phyloP scores from a whole-genome alignment of 2,888 invertebrate species.

The Apamea crenata region DNA sequence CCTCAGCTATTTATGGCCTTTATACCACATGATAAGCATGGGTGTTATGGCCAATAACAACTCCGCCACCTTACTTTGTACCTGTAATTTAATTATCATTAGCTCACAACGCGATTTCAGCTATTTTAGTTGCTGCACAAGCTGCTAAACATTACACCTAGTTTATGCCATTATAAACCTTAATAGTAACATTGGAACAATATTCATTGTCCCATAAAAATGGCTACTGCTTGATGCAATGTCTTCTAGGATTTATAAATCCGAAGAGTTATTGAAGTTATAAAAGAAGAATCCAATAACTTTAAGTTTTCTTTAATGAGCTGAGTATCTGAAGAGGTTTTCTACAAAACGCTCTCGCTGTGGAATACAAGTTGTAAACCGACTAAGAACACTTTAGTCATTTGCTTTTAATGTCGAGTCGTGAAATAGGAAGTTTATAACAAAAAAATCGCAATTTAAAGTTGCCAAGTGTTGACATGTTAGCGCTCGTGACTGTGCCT shows the following conservation, averaged over 20 bases:
- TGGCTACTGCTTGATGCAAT: slow-evolving; percentile 28
- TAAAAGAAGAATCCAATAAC: slow-evolving; percentile 50
- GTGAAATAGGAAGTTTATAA: not conserved
- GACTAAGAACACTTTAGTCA: not conserved
- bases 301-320: slow-evolving; percentile 34
- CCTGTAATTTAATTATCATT: slow-evolving; percentile 29
- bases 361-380: not conserved
- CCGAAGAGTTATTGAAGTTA: slow-evolving; percentile 43
- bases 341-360: not conserved
- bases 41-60: slow-evolving; percentile 8
- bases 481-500: too few species aligned
- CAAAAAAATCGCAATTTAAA: too few species aligned
- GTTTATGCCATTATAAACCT: slow-evolving; percentile 43
- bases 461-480: too few species aligned
- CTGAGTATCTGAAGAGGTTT: not conserved
- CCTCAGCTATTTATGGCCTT: not conserved
- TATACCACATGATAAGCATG: not conserved
- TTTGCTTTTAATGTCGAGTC: not conserved
- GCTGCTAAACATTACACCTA: slow-evolving; percentile 19
- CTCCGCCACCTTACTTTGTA: slow-evolving; percentile 33
- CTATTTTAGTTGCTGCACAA: slow-evolving; percentile 27
- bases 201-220: slow-evolving; percentile 44
- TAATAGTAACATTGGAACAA: slow-evolving; percentile 54
- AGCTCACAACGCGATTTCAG: slow-evolving; percentile 22
- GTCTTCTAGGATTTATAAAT: slow-evolving; percentile 38